Evolutionary conservation across 2,797 vertebrate genomes (phyloP), one percentile per base, ranked within the genome.

Genomic region (Poliocrania exsul): DNA sequence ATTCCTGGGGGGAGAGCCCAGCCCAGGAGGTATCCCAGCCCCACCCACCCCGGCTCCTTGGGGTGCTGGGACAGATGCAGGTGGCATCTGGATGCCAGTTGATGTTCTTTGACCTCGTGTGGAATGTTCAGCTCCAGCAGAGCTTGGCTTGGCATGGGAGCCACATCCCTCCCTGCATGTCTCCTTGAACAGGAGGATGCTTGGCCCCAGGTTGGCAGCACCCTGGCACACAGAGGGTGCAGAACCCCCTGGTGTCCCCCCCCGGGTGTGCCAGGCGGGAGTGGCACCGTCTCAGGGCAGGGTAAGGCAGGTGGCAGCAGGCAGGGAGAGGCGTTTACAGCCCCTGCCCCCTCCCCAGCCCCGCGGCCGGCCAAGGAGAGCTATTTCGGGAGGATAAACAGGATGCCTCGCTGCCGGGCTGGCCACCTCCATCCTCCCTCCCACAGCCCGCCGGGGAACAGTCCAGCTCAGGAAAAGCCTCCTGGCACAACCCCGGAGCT

Each of bases 381-480:
- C 92, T 92, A 96, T 96, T 96, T 92, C 83, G 37, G 90, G 90
- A 81, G 86, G 38, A 83, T 84, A 96, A 96, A 96, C 96, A 96
- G 92, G 96, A 95, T 92, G 90, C 90, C 44, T 69, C 4, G 2
- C 29, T 72, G 21, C 80, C 33, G 21, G 37, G 53, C 51, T 16
- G 73, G 72, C 79, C 94, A 31, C 86, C 90, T 91, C 84, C 89
- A 38, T 37, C 49, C 78, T 70, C 69, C 72, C 72, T 60, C 86
- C 84, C 18, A 1, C 66, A 10, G 62, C 73, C 82, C 10, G 21
- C 70, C 9, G 60, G 61, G 79, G 92, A 95, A 93, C 91, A 91
- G 26, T 4, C 56, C 82, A 85, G 75, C 72, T 51, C 80, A 46
- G 90, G 92, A 88, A 94, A 92, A 88, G 44, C 18, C 57, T 82